Conservation (phyloP, 2,888 invertebrate genomes). For the Melipona beecheii region DNA sequence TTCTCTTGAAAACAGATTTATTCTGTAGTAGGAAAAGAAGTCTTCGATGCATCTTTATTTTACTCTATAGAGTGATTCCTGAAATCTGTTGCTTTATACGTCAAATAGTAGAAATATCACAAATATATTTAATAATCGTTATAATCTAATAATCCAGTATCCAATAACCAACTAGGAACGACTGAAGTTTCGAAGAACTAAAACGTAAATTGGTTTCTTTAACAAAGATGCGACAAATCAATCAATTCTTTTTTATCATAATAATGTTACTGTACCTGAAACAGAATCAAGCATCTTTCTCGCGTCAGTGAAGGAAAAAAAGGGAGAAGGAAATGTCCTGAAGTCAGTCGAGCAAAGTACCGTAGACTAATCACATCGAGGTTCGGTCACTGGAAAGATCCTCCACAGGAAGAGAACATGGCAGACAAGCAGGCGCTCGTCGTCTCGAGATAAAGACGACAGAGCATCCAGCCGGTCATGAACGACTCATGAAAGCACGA, state of each 20-base stretch:
- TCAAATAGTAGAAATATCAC: not conserved
- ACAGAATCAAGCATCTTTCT: not conserved
- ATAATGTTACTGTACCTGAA: not conserved
- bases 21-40: not conserved
- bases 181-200: not conserved
- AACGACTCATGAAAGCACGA: constrained; percentile 76
- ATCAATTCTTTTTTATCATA: no score
- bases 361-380: constrained; percentile 1
- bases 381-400: not conserved
- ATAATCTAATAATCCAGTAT: no score
- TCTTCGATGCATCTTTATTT: not conserved
- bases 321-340: not conserved
- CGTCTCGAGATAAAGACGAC: constrained; percentile 13
- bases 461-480: constrained; percentile 52
- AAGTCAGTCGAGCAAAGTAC: not conserved
- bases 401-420: constrained; percentile 22
- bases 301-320: not conserved
- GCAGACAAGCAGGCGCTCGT: constrained; percentile 30
- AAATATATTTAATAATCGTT: not conserved
- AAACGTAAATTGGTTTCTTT: not conserved
- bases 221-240: not conserved
- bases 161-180: not conserved
- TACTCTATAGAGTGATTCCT: not conserved
- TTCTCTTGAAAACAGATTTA: not conserved
- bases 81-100: not conserved